Conservation (phyloP, 2,113 vertebrate species). For the Sclerurus mexicanus region DNA sequence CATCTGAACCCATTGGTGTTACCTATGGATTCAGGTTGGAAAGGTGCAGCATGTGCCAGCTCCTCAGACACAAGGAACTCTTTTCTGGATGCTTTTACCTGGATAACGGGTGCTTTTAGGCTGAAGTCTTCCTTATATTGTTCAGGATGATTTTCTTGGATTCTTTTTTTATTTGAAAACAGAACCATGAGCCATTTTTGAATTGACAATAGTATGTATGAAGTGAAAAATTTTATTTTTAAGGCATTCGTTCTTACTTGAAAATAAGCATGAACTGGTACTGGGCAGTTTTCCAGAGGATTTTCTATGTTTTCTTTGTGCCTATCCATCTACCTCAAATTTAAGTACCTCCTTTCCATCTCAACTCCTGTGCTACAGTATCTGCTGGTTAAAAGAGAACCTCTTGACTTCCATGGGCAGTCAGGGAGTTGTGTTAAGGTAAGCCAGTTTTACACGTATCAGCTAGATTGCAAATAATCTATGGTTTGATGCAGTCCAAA, state of each 20-base stretch:
- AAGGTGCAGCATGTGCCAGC: neutral
- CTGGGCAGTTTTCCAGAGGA: neutral
- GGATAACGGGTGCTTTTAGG: neutral
- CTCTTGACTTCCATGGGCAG: neutral
- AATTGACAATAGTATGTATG: neutral
- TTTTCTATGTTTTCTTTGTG: neutral
- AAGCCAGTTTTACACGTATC: neutral
- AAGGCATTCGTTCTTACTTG: neutral
- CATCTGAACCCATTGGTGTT: neutral
- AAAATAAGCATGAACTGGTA: neutral
- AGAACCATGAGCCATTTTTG: neutral
- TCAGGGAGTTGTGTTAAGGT: neutral
- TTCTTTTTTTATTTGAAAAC: neutral
- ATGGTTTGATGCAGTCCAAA: neutral
- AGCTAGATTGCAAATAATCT: neutral
- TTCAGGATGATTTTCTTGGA: neutral
- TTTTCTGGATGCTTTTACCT: neutral
- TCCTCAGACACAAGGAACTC: neutral
- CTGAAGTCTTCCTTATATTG: neutral
- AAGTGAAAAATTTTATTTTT: neutral
- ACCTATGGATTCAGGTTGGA: fast-evolving
- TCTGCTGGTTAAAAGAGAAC: neutral
- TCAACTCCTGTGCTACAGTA: neutral
- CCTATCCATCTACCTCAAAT: neutral
- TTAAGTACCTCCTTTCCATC: neutral